Conservation (phyloP, 1,140 invertebrate species). For the Sycobia sp. region DNA sequence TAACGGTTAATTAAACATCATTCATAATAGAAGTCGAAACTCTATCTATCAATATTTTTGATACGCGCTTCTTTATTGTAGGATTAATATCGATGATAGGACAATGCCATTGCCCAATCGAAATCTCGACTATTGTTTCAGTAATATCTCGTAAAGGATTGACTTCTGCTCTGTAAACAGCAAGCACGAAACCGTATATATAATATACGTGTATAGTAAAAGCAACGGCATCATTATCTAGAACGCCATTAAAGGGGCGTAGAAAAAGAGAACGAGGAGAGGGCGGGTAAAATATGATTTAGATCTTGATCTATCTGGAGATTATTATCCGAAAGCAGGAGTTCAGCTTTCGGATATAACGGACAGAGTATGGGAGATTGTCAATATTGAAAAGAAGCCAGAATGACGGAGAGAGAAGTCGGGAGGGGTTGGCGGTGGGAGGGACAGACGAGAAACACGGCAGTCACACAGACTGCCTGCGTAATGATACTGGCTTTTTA, state of each 20-base stretch:
- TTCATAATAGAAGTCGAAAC: no score
- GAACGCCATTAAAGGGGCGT: constrained; percentile 32
- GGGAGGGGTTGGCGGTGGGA: constrained; percentile 20
- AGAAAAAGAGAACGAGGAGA: constrained; percentile 8
- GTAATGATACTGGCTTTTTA: constrained; percentile 51
- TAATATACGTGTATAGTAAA: constrained; percentile 22
- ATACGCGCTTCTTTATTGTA: background rate
- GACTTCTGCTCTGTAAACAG: constrained; percentile 19
- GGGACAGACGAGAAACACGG: background rate
- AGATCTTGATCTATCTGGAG: constrained; percentile 34
- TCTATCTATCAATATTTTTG: no score
- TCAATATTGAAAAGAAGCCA: constrained; percentile 27
- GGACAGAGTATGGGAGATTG: constrained; percentile 5
- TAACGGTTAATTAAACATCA: no score
- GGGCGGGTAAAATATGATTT: constrained; percentile 32
- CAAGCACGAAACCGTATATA: background rate
- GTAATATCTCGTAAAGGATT: constrained; percentile 5
- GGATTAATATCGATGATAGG: background rate
- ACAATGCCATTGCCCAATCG: background rate
- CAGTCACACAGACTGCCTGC: constrained; percentile 24
- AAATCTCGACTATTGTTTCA: background rate
- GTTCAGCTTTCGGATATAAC: constrained; percentile 18
- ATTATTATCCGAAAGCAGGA: constrained; percentile 29
- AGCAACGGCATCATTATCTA: constrained; percentile 35
- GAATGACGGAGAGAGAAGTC: constrained; percentile 11